These are phyloP conservation scores for Heliangelus exortis DNA, from an alignment of 2,797 vertebrate genomes.

Conservation along the genomic window DNA sequence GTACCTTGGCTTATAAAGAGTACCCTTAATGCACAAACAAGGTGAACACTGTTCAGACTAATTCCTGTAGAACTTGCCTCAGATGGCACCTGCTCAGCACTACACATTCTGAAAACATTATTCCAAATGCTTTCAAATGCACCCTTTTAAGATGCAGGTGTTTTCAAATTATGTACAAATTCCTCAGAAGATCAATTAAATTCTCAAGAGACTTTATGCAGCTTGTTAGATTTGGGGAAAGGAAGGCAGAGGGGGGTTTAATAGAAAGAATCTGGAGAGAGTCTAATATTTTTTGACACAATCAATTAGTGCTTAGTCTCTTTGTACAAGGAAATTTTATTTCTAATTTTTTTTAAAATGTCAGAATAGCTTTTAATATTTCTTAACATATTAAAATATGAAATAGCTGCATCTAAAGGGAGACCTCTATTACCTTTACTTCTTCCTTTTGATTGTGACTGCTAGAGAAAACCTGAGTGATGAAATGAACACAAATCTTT, in stretches of 20 bases:
- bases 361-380: not conserved
- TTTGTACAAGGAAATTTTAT: not conserved
- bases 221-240: not conserved
- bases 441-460: not conserved
- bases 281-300: not conserved
- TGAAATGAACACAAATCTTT: not conserved
- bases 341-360: not conserved
- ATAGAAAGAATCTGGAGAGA: not conserved
- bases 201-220: not conserved
- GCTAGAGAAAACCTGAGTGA: not conserved
- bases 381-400: not conserved
- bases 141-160: slow-evolving; percentile 29
- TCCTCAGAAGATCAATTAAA: slow-evolving; percentile 21
- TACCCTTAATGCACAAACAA: slow-evolving; percentile 49
- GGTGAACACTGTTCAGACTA: slow-evolving; percentile 42
- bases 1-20: not conserved
- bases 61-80: slow-evolving; percentile 21
- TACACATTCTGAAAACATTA: slow-evolving; percentile 18
- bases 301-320: not conserved
- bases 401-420: not conserved
- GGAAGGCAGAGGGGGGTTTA: not conserved
- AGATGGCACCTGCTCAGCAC: slow-evolving; percentile 26
- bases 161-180: slow-evolving; percentile 23
- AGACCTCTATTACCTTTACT: not conserved
- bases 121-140: slow-evolving; percentile 33